phyloP scores from a whole-genome alignment of 2,888 invertebrate species.

The Hybos culiciformis region DNA sequence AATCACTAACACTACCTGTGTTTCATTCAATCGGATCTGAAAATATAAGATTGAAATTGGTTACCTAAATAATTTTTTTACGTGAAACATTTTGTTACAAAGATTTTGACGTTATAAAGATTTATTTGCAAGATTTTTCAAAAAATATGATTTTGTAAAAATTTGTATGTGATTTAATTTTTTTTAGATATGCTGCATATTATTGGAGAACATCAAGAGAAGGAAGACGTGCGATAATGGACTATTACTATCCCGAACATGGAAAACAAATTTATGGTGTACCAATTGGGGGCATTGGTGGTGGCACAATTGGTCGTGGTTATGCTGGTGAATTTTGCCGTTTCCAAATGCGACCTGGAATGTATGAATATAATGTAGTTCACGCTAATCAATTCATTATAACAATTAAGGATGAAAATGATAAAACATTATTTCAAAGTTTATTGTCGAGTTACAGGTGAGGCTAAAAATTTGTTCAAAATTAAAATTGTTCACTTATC shows the following conservation, averaged over 20 bases:
- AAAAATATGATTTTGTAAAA: too few relatives aligned
- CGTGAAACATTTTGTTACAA: too few relatives aligned
- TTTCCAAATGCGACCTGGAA: conserved; percentile 76
- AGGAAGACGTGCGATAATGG: conserved; percentile 62
- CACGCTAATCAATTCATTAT: conserved; percentile 84
- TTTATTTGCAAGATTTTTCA: too few relatives aligned
- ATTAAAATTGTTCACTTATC: background rate
- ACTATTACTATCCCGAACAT: conserved; percentile 54
- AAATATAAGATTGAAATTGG: too few relatives aligned
- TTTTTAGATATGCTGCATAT: conserved; percentile 54
- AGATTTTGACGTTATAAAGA: too few relatives aligned
- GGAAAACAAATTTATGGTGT: conserved; percentile 82
- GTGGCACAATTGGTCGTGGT: conserved; percentile 67
- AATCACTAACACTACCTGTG: too few relatives aligned
- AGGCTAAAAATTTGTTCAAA: conserved; percentile 24
- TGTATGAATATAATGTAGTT: conserved; percentile 72
- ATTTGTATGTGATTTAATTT: too few relatives aligned
- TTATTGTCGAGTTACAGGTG: conserved; percentile 62
- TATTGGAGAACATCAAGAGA: conserved; percentile 48
- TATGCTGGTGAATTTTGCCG: conserved; percentile 88
- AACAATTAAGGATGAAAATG: conserved; percentile 57
- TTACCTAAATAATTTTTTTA: too few relatives aligned
- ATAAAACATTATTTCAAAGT: conserved; percentile 62
- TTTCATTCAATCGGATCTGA: too few relatives aligned
- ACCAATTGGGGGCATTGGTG: conserved; percentile 70